These are phyloP conservation scores for Sarcophaga peregrina DNA, from an alignment of 1,140 invertebrate species.

Conservation along the genomic window DNA sequence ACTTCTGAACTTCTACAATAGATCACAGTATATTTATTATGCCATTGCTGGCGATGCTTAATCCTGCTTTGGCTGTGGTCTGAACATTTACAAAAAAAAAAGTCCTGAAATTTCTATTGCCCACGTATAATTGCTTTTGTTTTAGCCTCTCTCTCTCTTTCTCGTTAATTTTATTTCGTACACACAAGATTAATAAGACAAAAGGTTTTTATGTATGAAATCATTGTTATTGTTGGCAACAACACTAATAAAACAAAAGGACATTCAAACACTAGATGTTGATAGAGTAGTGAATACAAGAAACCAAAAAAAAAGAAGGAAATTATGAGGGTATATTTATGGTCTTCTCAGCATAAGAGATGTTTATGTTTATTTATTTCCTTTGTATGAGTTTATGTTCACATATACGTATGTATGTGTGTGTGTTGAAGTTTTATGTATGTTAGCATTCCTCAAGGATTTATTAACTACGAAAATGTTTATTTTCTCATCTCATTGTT, in stretches of 20 bases:
- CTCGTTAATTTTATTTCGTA: no score
- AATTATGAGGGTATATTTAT: constrained; percentile 34
- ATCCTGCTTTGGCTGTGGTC: neutral
- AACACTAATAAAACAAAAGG: constrained; percentile 34
- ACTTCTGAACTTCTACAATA: constrained; percentile 5
- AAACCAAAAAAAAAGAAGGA: constrained; percentile 11
- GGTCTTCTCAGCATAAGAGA: neutral
- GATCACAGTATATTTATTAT: neutral
- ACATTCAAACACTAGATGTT: constrained; percentile 32
- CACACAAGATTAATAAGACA: neutral
- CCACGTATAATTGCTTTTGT: constrained; percentile 7
- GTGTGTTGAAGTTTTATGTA: neutral
- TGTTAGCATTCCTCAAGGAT: constrained; percentile 14
- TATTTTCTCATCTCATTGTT: neutral
- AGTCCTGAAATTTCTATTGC: neutral
- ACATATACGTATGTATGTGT: neutral
- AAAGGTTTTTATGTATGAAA: constrained; percentile 28
- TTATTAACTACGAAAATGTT: constrained; percentile 24
- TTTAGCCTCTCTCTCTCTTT: neutral
- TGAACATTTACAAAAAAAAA: neutral
- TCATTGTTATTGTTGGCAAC: constrained; percentile 23
- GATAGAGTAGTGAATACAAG: neutral
- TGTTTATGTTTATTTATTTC: neutral
- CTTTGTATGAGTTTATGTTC: neutral
- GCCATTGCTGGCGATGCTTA: neutral